phyloP scores from a whole-genome alignment of 2,113 vertebrate species.

The Psilopogon haemacephalus region DNA sequence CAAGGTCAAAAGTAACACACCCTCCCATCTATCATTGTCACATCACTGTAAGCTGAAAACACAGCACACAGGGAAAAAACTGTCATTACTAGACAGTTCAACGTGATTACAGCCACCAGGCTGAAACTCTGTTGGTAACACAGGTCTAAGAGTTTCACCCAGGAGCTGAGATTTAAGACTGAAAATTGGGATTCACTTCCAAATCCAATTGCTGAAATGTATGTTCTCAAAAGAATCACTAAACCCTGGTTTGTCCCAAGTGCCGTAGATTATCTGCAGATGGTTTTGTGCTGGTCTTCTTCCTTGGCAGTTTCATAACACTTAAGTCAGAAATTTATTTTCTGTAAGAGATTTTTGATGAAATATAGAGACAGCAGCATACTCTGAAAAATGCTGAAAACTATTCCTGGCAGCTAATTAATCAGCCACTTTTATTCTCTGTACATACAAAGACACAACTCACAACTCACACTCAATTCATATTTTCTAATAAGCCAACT shows the following conservation, averaged over 20 bases:
- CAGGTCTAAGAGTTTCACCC: accelerated
- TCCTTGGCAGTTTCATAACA: background rate
- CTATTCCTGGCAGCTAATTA: background rate
- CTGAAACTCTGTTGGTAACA: accelerated
- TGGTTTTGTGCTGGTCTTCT: background rate
- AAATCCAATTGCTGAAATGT: background rate
- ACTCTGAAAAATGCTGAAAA: background rate
- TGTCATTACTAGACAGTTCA: background rate
- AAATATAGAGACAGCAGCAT: background rate
- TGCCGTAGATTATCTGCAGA: accelerated
- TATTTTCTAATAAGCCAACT: conserved; percentile 13
- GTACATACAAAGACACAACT: background rate
- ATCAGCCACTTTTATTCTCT: background rate
- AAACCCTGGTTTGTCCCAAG: background rate
- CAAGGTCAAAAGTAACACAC: background rate
- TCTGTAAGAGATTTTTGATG: background rate
- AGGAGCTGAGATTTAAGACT: background rate
- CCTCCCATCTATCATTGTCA: background rate
- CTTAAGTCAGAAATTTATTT: background rate
- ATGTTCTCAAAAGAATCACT: background rate
- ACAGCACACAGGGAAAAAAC: background rate
- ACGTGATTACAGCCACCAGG: background rate
- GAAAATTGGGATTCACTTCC: background rate
- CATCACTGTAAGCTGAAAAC: background rate
- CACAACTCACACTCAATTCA: background rate